phyloP scores from a whole-genome alignment of 2,113 vertebrate species.

The Trachemys scripta region DNA sequence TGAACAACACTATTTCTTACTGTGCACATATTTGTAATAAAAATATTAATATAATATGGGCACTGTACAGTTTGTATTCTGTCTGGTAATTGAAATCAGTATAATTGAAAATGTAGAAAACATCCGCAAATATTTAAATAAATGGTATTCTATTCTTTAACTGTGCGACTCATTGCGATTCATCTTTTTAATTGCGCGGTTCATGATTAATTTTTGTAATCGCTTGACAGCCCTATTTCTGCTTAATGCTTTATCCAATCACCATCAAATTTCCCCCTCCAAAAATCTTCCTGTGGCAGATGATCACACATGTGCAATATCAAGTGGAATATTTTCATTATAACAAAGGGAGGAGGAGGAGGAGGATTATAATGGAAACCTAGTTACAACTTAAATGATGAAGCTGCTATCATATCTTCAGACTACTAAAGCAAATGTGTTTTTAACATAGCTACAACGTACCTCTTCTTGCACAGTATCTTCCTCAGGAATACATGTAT shows the following conservation, averaged over 20 bases:
- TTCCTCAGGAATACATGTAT: conserved; percentile 67
- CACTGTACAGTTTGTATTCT: no score
- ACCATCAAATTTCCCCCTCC: background rate
- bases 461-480: conserved; percentile 65
- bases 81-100: no score
- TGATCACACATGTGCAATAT: background rate
- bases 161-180: no score
- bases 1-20: no score
- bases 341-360: background rate
- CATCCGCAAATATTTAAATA: no score
- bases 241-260: background rate
- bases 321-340: background rate
- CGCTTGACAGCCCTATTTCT: background rate
- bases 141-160: no score
- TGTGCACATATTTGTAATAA: no score
- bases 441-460: background rate
- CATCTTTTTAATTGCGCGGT: no score
- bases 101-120: no score
- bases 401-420: background rate
- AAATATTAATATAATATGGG: no score
- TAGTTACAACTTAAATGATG: background rate
- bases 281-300: background rate
- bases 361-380: background rate
- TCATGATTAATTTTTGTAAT: no score
- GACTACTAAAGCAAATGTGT: background rate